Evolutionary conservation across 1,140 invertebrate species (phyloP), one percentile per base, ranked within the genome.

Genomic region (Stenopsyche tienmushanensis): DNA sequence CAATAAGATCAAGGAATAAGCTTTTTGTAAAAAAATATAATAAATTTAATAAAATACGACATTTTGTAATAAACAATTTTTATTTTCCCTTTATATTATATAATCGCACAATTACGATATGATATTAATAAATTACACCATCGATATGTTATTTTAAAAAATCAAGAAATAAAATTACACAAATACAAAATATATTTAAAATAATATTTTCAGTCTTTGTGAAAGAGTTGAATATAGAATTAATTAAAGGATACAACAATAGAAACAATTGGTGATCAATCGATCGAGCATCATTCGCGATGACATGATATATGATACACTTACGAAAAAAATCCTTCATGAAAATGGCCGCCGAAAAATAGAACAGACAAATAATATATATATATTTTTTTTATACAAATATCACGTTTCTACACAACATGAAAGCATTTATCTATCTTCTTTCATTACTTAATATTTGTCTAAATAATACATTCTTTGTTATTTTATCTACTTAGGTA

Each of bases 321-420:
- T n/a, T n/a, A n/a, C n/a, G n/a, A n/a, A n/a, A n/a, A n/a, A n/a
- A n/a, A n/a, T n/a, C n/a, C n/a, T n/a, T n/a, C n/a, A n/a, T n/a
- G n/a, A n/a, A n/a, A n/a, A n/a, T n/a, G n/a, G n/a, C n/a, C n/a
- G n/a, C n/a, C n/a, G n/a, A n/a, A n/a, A n/a, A n/a, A n/a, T n/a
- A n/a, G n/a, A n/a, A n/a, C n/a, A n/a, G n/a, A n/a, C n/a, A n/a
- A n/a, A n/a, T n/a, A n/a, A n/a, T n/a, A n/a, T n/a, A n/a, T n/a
- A n/a, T n/a, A n/a, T n/a, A n/a, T n/a, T n/a, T n/a, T n/a, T n/a
- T 41, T 26, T 52, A 21, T 65, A 49, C 47, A 54, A 62, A 65
- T 69, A 69, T 69, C 62, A 69, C 67, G 50, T 62, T 62, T 57
- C 67, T 69, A 69, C 67, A 62, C 58, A 55, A 69, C 67, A 69